phyloP scores from a whole-genome alignment of 2,888 invertebrate genomes.

The Strigamia maritima region DNA sequence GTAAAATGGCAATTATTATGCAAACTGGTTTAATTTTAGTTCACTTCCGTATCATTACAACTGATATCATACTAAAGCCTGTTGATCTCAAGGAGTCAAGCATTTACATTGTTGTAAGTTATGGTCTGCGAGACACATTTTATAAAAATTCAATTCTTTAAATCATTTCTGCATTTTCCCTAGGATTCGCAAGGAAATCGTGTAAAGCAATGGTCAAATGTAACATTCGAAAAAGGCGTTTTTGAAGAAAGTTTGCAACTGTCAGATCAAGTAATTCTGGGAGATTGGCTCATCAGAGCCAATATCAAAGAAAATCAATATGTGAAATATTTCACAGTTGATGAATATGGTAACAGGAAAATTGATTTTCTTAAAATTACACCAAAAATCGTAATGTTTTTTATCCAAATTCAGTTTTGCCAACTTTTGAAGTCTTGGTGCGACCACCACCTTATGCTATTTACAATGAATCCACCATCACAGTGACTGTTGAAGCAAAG shows the following conservation, averaged over 20 bases:
- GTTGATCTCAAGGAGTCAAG: slow-evolving; percentile 50
- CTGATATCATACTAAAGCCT: slow-evolving; percentile 53
- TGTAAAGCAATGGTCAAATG: slow-evolving; percentile 50
- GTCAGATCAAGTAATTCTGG: slow-evolving; percentile 50
- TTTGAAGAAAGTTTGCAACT: slow-evolving; percentile 47
- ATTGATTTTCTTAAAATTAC: not conserved
- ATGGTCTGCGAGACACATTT: not conserved
- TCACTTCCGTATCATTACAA: slow-evolving; percentile 53
- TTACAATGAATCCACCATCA: slow-evolving; percentile 50
- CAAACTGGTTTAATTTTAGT: slow-evolving; percentile 46
- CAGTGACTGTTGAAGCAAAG: slow-evolving; percentile 54
- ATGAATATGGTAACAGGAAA: slow-evolving; percentile 48
- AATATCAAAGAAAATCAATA: slow-evolving; percentile 45
- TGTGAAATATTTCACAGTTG: slow-evolving; percentile 52
- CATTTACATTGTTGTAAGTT: slow-evolving; percentile 49
- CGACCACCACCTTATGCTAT: slow-evolving; percentile 53
- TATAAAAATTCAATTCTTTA: not conserved
- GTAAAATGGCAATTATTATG: not conserved
- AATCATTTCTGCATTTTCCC: slow-evolving; percentile 33
- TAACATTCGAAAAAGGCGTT: slow-evolving; percentile 46
- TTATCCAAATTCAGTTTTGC: slow-evolving; percentile 51
- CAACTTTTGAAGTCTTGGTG: slow-evolving; percentile 57
- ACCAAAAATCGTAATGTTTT: not conserved
- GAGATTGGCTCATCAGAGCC: slow-evolving; percentile 51
- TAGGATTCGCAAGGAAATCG: slow-evolving; percentile 51